phyloP scores from a whole-genome alignment of 2,113 vertebrate genomes.

The Malaclemys terrapin region DNA sequence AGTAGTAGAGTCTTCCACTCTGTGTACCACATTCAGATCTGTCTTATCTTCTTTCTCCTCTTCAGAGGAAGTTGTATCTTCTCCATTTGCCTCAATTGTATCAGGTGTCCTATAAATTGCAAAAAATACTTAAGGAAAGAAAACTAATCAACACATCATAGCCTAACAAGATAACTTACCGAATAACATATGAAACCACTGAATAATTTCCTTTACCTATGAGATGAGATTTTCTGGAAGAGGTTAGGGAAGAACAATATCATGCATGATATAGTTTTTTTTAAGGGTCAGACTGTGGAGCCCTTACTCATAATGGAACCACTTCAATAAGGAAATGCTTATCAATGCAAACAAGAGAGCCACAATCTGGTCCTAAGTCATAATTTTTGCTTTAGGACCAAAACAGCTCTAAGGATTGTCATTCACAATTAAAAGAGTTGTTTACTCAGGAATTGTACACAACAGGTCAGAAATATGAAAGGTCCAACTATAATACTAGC shows the following conservation, averaged over 20 bases:
- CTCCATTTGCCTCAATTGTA: constrained; percentile 81
- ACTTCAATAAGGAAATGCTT: neutral
- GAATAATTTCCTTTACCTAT: neutral
- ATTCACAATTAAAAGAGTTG: neutral
- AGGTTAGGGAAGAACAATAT: neutral
- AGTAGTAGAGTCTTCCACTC: constrained; percentile 51
- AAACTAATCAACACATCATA: neutral
- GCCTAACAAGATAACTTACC: neutral
- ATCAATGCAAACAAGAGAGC: neutral
- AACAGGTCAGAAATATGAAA: neutral
- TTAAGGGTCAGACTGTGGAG: neutral
- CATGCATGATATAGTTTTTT: neutral
- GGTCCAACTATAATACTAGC: neutral
- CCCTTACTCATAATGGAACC: neutral
- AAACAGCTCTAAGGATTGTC: neutral
- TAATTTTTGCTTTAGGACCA: neutral
- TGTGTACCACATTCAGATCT: neutral
- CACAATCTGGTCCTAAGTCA: neutral
- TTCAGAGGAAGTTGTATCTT: constrained; percentile 87
- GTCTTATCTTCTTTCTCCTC: constrained; percentile 85
- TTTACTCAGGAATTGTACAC: neutral
- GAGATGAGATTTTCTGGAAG: neutral
- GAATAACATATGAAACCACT: neutral
- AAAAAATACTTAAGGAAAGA: neutral
- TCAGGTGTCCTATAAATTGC: constrained; percentile 76